Base-by-base conservation (phyloP, 2,888 invertebrate species). In the Pandemis cinnamomeana region DNA sequence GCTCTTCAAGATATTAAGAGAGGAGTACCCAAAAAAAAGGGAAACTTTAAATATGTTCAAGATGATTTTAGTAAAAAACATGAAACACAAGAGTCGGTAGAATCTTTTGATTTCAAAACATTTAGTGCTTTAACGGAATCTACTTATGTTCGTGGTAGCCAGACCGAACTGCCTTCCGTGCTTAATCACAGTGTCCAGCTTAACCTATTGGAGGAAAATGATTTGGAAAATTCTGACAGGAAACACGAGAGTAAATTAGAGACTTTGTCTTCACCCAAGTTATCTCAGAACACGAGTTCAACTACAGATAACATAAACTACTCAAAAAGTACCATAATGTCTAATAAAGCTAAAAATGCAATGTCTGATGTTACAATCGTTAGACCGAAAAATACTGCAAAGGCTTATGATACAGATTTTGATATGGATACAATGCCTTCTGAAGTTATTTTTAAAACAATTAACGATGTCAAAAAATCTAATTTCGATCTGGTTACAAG, bases 1-100 rank as follows among this genome's bases (percentile, higher is more conserved):
- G 85, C 80, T 74, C 66, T 82, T 42, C 75, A 78, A 48, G 78
- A 83, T 78, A 80, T 86, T 46, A 80, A 79, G 68, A 48, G 69
- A 27, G 60, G 73, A 44, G 46, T 69, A 7, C 69, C 64, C 7
- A 70, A 73, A 66, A 70, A 69, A 36, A n/a, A 7, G 7, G 10
- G 46, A 13, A 20, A 64, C 20, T 41, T 41, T n/a, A 68, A 53
- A 15, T 48, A 48, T 0, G 4, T 13, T 48, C 7, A 44, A 1
- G 42, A 27, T 20, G 10, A 48, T 7, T 58, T 10, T 5, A 41
- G 11, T 15, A 64, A 0, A 64, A 36, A 5, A 48, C 44, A 46
- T 13, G 48, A 48, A 20, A 10, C n/a, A 48, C 48, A 48, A 27
- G 48, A 48, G 36, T 4, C 48, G 13, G 10, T 13, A 2, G 7